phyloP scores from a whole-genome alignment of 2,113 vertebrate genomes.

The Oreochromis niloticus region DNA sequence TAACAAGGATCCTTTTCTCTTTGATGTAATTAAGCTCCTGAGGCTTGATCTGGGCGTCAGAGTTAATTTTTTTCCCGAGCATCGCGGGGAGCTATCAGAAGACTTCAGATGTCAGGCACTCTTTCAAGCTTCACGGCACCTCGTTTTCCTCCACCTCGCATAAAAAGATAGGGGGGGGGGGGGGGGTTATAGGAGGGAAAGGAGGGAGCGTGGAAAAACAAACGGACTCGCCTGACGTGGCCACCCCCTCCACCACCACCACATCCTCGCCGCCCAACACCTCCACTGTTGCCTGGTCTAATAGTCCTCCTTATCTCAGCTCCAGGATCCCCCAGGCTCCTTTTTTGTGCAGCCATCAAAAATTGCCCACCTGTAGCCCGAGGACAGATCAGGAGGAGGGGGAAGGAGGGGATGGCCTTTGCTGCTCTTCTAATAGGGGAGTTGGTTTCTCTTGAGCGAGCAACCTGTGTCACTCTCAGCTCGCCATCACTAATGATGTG shows the following conservation, averaged over 20 bases:
- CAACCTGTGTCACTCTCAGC: conserved; percentile 48
- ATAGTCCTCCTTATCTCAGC: conserved; percentile 61
- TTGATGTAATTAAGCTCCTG: conserved; percentile 90
- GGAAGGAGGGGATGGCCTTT: background rate
- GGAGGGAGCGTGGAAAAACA: conserved; percentile 28
- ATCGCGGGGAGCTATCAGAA: conserved; percentile 70
- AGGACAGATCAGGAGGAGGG: background rate
- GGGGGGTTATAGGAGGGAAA: background rate
- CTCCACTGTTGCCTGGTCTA: conserved; percentile 35
- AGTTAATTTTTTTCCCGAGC: conserved; percentile 75
- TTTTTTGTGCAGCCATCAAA: conserved; percentile 55
- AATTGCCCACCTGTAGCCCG: conserved; percentile 76
- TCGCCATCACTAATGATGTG: conserved; percentile 54
- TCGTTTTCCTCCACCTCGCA: conserved; percentile 59
- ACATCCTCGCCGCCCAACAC: background rate
- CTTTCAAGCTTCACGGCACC: conserved; percentile 72
- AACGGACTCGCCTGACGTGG: conserved; percentile 24
- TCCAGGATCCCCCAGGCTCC: conserved; percentile 54
- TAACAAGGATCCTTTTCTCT: conserved; percentile 83
- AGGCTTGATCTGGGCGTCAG: conserved; percentile 79
- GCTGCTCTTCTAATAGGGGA: conserved; percentile 35
- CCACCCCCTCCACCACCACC: background rate
- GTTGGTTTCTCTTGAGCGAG: conserved; percentile 54
- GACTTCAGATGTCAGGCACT: conserved; percentile 66
- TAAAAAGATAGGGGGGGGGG: conserved; percentile 24